Evolutionary conservation across 2,888 invertebrate genomes (phyloP).

Genomic region (Tillus elongatus): DNA sequence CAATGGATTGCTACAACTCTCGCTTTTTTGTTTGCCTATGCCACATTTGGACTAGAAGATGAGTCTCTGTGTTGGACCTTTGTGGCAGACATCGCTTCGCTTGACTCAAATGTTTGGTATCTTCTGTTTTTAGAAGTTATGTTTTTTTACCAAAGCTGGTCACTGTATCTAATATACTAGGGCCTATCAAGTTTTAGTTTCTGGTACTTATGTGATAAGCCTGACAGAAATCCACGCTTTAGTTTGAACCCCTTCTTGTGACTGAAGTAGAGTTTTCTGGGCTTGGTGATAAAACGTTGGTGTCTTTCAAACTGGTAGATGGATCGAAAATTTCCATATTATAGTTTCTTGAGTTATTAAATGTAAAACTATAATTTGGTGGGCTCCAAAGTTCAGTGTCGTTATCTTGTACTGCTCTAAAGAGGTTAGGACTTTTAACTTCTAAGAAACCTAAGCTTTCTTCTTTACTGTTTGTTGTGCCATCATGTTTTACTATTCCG

Average conservation of each 20-base stretch:
- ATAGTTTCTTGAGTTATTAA: slow-evolving; percentile 19
- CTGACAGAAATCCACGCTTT: slow-evolving; percentile 62
- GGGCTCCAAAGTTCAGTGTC: slow-evolving; percentile 38
- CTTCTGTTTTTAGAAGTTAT: slow-evolving; percentile 56
- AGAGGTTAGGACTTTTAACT: slow-evolving; percentile 63
- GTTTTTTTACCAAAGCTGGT: slow-evolving; percentile 62
- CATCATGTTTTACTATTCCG: slow-evolving; percentile 50
- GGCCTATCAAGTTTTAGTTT: slow-evolving; percentile 56
- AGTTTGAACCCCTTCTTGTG: slow-evolving; percentile 55
- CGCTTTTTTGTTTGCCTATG: too few relatives aligned
- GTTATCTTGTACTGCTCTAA: slow-evolving; percentile 56
- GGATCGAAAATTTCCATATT: slow-evolving; percentile 41
- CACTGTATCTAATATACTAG: slow-evolving; percentile 62
- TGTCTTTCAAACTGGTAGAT: slow-evolving; percentile 38
- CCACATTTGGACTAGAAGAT: slow-evolving; percentile 29
- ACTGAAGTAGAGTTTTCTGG: slow-evolving; percentile 42
- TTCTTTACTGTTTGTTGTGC: slow-evolving; percentile 51
- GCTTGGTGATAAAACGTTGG: slow-evolving; percentile 29
- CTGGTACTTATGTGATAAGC: slow-evolving; percentile 61
- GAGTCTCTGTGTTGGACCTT: slow-evolving; percentile 42
- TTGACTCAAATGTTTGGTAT: slow-evolving; percentile 59
- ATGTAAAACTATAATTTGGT: slow-evolving; percentile 8
- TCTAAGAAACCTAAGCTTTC: slow-evolving; percentile 60
- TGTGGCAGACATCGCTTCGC: slow-evolving; percentile 61
- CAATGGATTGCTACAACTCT: too few relatives aligned